Base-by-base conservation (phyloP, 2,888 invertebrate genomes). In the Netelia virgata region DNA sequence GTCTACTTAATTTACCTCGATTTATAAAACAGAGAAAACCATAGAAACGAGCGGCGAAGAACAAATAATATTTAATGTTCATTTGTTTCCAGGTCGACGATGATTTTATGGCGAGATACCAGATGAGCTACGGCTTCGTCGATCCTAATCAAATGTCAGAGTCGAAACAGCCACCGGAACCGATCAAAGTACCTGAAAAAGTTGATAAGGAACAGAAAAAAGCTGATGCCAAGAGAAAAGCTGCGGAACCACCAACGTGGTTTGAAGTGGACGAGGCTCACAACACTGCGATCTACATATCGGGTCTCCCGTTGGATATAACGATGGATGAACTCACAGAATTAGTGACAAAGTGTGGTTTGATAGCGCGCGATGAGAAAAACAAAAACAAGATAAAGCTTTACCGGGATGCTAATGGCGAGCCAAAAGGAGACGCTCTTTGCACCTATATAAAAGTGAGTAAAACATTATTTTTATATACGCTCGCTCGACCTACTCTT, bases 241-340 rank as follows among this genome's bases (percentile, higher is more conserved):
- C 90, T 50, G 90, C 91, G 9, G 94, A 91, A 91, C 95, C 95
- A 61, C 92, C 95, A 93, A 97, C 96, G 82, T 99, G 99, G 99
- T 99, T 99, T 94, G 97, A 99, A 86, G 94, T 98, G 43, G 96
- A 98, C 85, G 97, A 98, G 81, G 96, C 96, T 28, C 96, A 97
- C 90, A 99, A 98, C 92, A 98, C 98, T 1, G 98, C 98, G 93
- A 98, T 99, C 0, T 99, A 99, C 94, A 98, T 99, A 3, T 97
- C 97, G 28, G 98, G 98, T 92, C 95, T 99, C 87, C 99, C 99
- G 0, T 91, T 95, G 77, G 98, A 98, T 89, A 96, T 98, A 80
- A 98, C 97, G 0, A 96, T 98, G 91, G 97, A 98, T 86, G 97
- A 97, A 92, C 98, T 98, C 94, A 95, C 97, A 63, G 97, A 98